Conservation (phyloP, 2,888 invertebrate species). For the Platycnemis pennipes region DNA sequence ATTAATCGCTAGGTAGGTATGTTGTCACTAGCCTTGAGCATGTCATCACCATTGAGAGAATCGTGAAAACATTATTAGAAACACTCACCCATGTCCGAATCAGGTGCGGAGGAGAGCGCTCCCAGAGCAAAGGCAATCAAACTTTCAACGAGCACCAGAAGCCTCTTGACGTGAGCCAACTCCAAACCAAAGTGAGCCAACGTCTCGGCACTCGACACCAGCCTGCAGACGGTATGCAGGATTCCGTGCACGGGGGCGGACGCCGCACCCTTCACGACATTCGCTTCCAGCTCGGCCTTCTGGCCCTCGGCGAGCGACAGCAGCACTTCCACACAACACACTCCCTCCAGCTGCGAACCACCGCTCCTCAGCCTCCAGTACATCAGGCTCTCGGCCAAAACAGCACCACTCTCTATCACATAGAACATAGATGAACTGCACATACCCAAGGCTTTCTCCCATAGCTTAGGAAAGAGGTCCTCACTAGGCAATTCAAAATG, state of each 20-base stretch:
- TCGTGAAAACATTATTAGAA: too few relatives aligned
- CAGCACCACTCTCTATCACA: constrained; percentile 83
- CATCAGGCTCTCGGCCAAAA: constrained; percentile 81
- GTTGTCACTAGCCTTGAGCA: too few relatives aligned
- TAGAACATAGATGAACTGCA: constrained; percentile 83
- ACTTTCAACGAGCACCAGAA: constrained; percentile 72
- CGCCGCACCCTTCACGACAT: constrained; percentile 78
- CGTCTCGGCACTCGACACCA: constrained; percentile 73
- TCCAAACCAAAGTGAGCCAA: constrained; percentile 70
- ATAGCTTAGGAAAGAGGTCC: constrained; percentile 77
- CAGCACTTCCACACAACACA: constrained; percentile 72
- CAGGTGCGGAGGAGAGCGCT: constrained; percentile 73
- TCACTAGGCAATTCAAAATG: constrained; percentile 78
- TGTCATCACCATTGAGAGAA: too few relatives aligned
- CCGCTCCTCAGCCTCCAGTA: constrained; percentile 76
- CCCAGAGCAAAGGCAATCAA: constrained; percentile 72
- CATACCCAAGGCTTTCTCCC: constrained; percentile 78
- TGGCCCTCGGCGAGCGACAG: constrained; percentile 76
- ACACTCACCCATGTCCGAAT: constrained; percentile 72
- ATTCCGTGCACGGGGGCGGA: constrained; percentile 79
- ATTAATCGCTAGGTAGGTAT: too few relatives aligned
- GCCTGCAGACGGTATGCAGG: constrained; percentile 75
- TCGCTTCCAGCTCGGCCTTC: constrained; percentile 76
- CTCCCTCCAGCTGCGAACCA: not conserved
- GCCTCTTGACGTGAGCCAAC: constrained; percentile 68